Evolutionary conservation across 2,113 vertebrate species (phyloP).

Genomic region (Myocastor coypus): DNA sequence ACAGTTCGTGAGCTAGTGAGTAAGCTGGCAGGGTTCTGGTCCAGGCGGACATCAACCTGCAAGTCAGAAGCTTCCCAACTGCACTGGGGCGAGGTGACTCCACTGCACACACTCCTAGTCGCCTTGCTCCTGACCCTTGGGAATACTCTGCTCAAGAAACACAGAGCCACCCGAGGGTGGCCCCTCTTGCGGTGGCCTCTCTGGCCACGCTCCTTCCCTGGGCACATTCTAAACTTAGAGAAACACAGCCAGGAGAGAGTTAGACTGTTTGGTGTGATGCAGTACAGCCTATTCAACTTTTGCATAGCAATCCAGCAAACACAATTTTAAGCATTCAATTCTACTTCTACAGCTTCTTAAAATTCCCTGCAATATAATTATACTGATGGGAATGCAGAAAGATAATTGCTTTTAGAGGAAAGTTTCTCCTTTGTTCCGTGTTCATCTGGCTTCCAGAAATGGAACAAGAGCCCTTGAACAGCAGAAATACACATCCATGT

Average conservation of each 20-base stretch:
- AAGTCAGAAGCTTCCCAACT: constrained; percentile 58
- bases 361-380: constrained; percentile 91
- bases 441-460: constrained; percentile 90
- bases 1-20: constrained; percentile 24
- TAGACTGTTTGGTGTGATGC: constrained; percentile 74
- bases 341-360: constrained; percentile 89
- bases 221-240: constrained; percentile 33
- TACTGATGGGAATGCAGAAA: constrained; percentile 90
- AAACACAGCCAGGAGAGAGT: constrained; percentile 44
- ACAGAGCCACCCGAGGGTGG: background rate
- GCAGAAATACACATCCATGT: constrained; percentile 88
- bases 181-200: background rate
- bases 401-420: constrained; percentile 92
- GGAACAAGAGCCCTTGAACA: constrained; percentile 90
- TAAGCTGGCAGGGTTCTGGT: constrained; percentile 52
- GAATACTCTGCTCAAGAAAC: constrained; percentile 60
- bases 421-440: constrained; percentile 91
- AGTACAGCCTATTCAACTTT: constrained; percentile 82
- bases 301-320: constrained; percentile 85
- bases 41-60: constrained; percentile 41
- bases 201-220: constrained; percentile 7
- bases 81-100: constrained; percentile 42
- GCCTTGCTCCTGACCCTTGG: constrained; percentile 46
- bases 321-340: constrained; percentile 90
- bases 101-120: constrained; percentile 11